Percentiles rank a stretch among this genome's conserved stretches.
These are phyloP conservation scores for Hucho hucho DNA, from an alignment of 2,113 vertebrate species.

Conservation along the genomic window DNA sequence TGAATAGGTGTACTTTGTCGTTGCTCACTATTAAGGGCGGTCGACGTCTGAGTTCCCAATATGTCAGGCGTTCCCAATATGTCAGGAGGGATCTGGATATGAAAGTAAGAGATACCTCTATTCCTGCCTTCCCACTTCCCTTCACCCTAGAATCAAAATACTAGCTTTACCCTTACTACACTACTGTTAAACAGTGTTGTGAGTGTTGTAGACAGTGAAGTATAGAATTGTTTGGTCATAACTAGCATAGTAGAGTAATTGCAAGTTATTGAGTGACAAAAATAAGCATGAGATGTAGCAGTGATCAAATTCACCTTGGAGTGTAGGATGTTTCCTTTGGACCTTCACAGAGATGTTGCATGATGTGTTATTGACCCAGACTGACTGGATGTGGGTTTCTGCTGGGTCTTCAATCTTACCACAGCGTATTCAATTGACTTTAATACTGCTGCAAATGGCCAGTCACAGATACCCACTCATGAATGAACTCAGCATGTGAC, in stretches of 20 bases:
- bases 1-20: slow-evolving; percentile 15
- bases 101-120: slow-evolving; percentile 43
- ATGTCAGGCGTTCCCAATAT: slow-evolving; percentile 11
- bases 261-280: background rate
- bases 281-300: background rate
- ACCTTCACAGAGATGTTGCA: background rate
- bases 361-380: slow-evolving; percentile 5
- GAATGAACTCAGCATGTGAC: background rate
- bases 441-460: background rate
- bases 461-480: background rate
- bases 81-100: slow-evolving; percentile 33
- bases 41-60: slow-evolving; percentile 9
- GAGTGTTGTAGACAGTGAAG: background rate
- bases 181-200: slow-evolving; percentile 16
- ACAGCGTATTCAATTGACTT: background rate
- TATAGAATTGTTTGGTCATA: background rate
- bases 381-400: background rate
- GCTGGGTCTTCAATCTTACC: background rate
- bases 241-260: background rate
- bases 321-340: background rate
- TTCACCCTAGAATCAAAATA: background rate
- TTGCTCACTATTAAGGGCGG: slow-evolving; percentile 39
- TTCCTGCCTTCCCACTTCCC: background rate
- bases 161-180: background rate
- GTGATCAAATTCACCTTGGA: no score